Base-by-base conservation (phyloP, 2,797 vertebrate genomes). In the Pangasius djambal region DNA sequence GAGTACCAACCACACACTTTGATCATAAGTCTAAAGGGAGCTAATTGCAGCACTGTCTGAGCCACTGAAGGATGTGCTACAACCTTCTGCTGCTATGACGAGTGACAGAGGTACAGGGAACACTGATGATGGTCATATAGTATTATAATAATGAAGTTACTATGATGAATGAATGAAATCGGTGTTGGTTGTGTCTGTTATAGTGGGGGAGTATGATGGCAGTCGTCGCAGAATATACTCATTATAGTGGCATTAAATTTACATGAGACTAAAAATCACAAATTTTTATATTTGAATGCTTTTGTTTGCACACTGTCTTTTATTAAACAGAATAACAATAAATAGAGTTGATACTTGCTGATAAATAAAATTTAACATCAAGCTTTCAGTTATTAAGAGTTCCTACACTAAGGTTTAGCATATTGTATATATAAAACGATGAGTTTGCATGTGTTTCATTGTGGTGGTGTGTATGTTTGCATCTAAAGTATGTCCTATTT, bases 11-110 rank as follows among this genome's bases (percentile, higher is more conserved):
- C 6, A 2, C 67, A 78, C 22, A 87, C 75, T 86, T 77, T 90
- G 50, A 90, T 85, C 88, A 87, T 88, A 72, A 34, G 72, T 90
- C 79, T 91, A 69, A 88, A 89, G 91, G 67, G 48, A 77, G 31
- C 28, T 57, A 34, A 13, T 83, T 85, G 67, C 81, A 87, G 88
- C 87, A 74, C 79, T 70, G 57, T 82, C 63, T 87, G 87, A 78
- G 77, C 86, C 81, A 89, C 86, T 87, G 63, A 78, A 77, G 89
- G 85, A 91, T 86, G 63, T 52, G 2, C 28, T 79, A 2, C 48
- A 65, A 52, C 86, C 59, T 67, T 67, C 82, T 81, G 70, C 44
- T 74, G 37, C 55, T 13, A 16, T 63, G 74, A 48, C 8, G 86
- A 89, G 59, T 77, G 83, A 78, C 59, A 28, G n/a, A 78, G 12